Evolutionary conservation across 2,113 vertebrate genomes (phyloP), one percentile per base, ranked within the genome.

Genomic region (Alethe castanea): DNA sequence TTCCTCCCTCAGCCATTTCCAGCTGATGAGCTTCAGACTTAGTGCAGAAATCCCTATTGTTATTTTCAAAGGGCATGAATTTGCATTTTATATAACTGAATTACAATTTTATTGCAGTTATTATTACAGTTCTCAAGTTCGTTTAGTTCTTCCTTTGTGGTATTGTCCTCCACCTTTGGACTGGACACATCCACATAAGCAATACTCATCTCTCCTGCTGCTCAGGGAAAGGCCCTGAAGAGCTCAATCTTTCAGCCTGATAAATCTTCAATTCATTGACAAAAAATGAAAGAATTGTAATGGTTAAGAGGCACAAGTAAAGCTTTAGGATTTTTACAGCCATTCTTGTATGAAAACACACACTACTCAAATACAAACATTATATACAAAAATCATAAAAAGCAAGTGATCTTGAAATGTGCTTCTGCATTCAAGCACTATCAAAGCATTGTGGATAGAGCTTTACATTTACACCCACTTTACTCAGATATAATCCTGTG

Each of bases 21-120:
- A 65, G 45, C 42, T 70, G 86, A 83, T 65, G 59, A 88, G 50
- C 42, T 77, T 57, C 42, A 80, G 24, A 35, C 45, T 72, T 42
- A 10, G 7, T 50, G 54, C 56, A 86, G 72, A 95, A 94, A 86
- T 86, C 64, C 47, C 42, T 62, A 29, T 54, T 86, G 77, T 45
- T 95, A 33, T 25, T 73, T 83, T 83, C 60, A 91, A 95, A 88
- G 56, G 72, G 42, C 50, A 94, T 20, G 42, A 50, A 92, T 96
- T 92, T 88, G 60, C 73, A 81, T 92, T 92, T 91, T 83, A 77
- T 42, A 62, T 64, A 83, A 86, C 38, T 53, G 42, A 88, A 69
- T 70, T 73, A 86, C 28, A 65, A 19, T 77, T 76, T 83, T 60
- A 81, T 53, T 82, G 59, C n/a, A 35, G 35, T 35, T 33, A 36